Percentiles rank a stretch among this genome's conserved stretches.
Evolutionary conservation across 2,888 invertebrate genomes (phyloP).

Genomic region (Byasa hedistus): DNA sequence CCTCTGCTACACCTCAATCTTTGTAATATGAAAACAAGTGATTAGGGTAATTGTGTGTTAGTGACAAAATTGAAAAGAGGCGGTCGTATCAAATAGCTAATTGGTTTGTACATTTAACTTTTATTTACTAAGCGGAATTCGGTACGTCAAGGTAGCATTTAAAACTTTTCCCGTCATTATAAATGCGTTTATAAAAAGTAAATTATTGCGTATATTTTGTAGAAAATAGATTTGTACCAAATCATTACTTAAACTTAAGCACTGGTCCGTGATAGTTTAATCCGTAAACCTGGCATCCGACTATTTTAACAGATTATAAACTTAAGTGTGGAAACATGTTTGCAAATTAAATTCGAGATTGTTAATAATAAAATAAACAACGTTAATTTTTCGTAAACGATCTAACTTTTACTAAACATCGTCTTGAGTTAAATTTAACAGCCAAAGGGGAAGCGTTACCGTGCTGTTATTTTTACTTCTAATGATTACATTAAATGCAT

Average conservation of each 20-base stretch:
- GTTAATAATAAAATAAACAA: too few relatives aligned
- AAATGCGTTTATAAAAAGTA: background rate
- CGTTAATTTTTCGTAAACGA: too few relatives aligned
- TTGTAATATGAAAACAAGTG: too few relatives aligned
- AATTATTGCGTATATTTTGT: background rate
- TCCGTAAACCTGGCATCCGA: background rate
- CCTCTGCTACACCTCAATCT: too few relatives aligned
- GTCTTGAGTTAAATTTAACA: background rate
- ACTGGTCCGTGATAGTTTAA: background rate
- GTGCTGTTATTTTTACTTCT: constrained; percentile 15
- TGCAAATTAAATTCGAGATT: background rate
- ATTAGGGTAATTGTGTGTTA: too few relatives aligned
- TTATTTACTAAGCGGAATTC: too few relatives aligned
- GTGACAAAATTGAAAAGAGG: too few relatives aligned
- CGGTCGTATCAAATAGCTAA: too few relatives aligned
- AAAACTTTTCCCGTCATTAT: background rate
- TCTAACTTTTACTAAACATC: background rate
- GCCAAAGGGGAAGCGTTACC: constrained; percentile 10
- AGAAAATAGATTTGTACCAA: background rate
- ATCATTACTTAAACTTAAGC: background rate
- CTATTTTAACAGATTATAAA: background rate
- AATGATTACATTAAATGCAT: constrained; percentile 22
- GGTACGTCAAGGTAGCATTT: background rate
- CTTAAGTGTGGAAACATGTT: background rate
- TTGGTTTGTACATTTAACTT: too few relatives aligned